Conservation (phyloP, 2,888 invertebrate species). For the Hirtodrosophila alboralis region DNA sequence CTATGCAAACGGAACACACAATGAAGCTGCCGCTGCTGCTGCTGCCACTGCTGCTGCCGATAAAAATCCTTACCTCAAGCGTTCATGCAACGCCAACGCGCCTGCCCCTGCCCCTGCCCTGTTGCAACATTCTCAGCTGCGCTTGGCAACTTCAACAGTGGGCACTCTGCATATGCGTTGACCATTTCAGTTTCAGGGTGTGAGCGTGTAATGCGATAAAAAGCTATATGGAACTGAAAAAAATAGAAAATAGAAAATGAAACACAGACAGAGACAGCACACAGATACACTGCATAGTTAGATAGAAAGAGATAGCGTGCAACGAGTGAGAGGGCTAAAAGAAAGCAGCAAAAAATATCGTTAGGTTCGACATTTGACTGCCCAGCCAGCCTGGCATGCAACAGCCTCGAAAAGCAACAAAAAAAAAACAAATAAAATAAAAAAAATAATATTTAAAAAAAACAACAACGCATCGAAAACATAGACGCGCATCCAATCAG, state of each 20-base stretch:
- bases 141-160: background rate
- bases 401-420: conserved; percentile 52
- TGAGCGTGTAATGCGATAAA: conserved; percentile 57
- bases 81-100: conserved; percentile 11
- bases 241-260: conserved; percentile 2
- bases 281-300: no score
- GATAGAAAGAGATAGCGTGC: conserved; percentile 5
- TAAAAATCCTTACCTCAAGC: conserved; percentile 64
- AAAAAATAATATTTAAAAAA: no score
- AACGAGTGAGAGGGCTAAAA: conserved; percentile 14
- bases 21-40: no score
- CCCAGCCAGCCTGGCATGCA: conserved; percentile 48
- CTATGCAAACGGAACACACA: conserved; percentile 51
- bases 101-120: background rate
- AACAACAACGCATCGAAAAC: conserved; percentile 21
- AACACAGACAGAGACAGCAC: conserved; percentile 4
- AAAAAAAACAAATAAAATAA: no score
- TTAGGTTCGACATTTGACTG: conserved; percentile 74
- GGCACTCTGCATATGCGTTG: conserved; percentile 52
- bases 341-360: conserved; percentile 38
- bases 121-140: no score
- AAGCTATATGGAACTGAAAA: conserved; percentile 49
- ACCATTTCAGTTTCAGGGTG: conserved; percentile 29
- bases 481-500: conserved; percentile 65
- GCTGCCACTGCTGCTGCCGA: no score